A percentile compares a stretch with the other conserved stretches of the same genome.
phyloP scores from a whole-genome alignment of 2,888 invertebrate genomes.

The Hoplodrina ambigua region DNA sequence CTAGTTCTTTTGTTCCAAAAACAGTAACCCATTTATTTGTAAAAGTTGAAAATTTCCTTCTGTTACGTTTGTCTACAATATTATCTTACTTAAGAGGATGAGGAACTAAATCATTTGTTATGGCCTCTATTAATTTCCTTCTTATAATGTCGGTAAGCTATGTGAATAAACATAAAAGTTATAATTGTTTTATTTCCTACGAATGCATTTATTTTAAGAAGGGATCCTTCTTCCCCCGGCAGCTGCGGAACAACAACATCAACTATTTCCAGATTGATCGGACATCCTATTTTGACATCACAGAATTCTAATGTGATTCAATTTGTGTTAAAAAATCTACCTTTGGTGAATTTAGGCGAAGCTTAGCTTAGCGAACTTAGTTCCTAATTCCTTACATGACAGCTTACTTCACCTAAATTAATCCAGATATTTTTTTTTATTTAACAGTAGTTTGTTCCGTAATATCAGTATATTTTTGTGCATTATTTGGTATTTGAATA shows the following conservation, averaged over 20 bases:
- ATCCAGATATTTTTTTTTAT: too few species aligned
- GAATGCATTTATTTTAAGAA: conserved; percentile 50
- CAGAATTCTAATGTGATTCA: background rate
- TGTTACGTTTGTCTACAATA: background rate
- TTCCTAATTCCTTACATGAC: too few species aligned
- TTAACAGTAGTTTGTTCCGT: too few species aligned
- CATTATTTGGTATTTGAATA: too few species aligned
- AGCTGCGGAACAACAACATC: conserved; percentile 56
- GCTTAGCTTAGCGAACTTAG: too few species aligned
- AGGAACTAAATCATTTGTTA: background rate
- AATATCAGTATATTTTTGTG: too few species aligned
- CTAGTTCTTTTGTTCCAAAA: conserved; percentile 87
- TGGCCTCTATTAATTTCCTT: conserved; percentile 7
- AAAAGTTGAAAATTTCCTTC: conserved; percentile 60
- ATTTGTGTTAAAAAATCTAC: too few species aligned
- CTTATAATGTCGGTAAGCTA: conserved; percentile 2
- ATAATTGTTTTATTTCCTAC: conserved; percentile 46
- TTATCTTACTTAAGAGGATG: background rate
- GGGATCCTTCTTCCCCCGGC: conserved; percentile 54
- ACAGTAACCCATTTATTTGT: conserved; percentile 84
- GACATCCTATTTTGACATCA: conserved; percentile 47
- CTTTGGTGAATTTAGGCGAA: too few species aligned
- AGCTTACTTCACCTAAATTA: too few species aligned
- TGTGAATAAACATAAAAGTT: conserved; percentile 8
- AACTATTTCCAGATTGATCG: conserved; percentile 60